phyloP scores from a whole-genome alignment of 2,888 invertebrate genomes.

The Standfussiana lucernea region DNA sequence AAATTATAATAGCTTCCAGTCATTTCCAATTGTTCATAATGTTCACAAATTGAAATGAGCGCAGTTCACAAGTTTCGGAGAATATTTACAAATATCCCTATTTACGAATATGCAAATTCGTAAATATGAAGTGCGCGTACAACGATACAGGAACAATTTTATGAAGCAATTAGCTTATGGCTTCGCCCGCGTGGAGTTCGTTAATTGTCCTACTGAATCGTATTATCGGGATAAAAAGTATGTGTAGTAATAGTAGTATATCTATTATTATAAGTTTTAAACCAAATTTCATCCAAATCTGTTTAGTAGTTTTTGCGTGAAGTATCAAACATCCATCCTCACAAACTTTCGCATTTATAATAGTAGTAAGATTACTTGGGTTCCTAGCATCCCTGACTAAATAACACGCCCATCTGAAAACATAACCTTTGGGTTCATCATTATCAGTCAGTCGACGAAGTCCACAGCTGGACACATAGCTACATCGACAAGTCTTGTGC shows the following conservation, averaged over 20 bases:
- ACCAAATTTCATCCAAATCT: background rate
- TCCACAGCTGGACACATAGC: background rate
- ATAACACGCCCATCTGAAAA: background rate
- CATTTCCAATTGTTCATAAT: constrained; percentile 5
- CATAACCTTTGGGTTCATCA: background rate
- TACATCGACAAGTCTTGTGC: background rate
- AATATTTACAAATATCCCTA: constrained; percentile 46
- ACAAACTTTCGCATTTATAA: background rate
- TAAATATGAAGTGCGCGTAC: constrained; percentile 24
- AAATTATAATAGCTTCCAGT: constrained; percentile 8
- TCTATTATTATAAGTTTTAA: background rate
- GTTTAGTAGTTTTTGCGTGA: background rate
- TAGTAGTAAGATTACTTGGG: background rate
- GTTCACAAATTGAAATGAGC: constrained; percentile 38
- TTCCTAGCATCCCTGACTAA: background rate
- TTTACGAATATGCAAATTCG: constrained; percentile 28
- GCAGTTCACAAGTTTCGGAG: constrained; percentile 13
- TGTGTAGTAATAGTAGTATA: background rate
- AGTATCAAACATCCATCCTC: background rate
- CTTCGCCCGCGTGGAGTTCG: background rate
- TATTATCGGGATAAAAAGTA: background rate
- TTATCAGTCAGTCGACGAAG: background rate
- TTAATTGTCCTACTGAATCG: background rate
- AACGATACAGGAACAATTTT: constrained; percentile 1
- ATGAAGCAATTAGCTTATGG: background rate